These are phyloP conservation scores for Litoditis marina DNA, from an alignment of 2,888 invertebrate genomes.

Conservation along the genomic window DNA sequence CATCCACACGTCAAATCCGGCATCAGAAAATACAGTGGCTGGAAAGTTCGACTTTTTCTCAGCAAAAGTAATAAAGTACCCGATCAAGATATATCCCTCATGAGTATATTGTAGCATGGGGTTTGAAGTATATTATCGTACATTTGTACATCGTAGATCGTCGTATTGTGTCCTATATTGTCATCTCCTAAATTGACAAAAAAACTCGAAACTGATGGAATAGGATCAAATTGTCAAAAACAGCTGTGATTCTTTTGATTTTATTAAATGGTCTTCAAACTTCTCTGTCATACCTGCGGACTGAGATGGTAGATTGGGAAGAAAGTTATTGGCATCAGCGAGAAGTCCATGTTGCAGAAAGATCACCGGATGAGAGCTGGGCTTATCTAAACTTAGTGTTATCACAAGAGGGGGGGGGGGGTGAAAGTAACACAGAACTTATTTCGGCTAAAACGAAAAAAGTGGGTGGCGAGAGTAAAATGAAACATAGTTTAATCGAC, in stretches of 20 bases:
- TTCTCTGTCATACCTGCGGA: slow-evolving; percentile 26
- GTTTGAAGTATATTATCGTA: no score
- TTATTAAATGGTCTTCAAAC: background rate
- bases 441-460: no score
- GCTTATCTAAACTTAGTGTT: background rate
- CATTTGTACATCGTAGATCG: no score
- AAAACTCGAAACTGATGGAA: no score
- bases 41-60: background rate
- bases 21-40: slow-evolving; percentile 62
- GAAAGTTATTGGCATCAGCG: slow-evolving; percentile 51
- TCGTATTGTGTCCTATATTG: background rate
- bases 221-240: no score
- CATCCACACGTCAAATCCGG: slow-evolving; percentile 75
- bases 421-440: no score
- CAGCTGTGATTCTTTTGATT: no score
- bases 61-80: background rate
- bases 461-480: no score
- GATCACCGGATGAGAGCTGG: slow-evolving; percentile 24
- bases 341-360: slow-evolving; percentile 57
- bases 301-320: slow-evolving; percentile 45
- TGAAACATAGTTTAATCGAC: no score
- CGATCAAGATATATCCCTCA: no score
- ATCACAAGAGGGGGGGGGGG: no score
- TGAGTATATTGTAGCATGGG: no score
- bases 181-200: background rate